Conservation (phyloP, 1,140 invertebrate species). For the Globodera ellingtonae region DNA sequence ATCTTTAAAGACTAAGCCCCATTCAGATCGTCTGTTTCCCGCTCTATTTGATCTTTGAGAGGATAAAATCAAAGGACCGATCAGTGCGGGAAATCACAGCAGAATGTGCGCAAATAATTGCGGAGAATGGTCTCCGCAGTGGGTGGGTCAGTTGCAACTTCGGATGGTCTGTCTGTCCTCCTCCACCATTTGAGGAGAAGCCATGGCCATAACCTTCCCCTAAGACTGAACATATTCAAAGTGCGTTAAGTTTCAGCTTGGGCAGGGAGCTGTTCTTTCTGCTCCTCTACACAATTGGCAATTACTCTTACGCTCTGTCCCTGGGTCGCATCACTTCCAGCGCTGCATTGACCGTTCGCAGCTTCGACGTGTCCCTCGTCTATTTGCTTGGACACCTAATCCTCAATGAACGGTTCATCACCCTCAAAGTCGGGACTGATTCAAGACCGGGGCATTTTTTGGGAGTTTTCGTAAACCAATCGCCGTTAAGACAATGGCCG, state of each 20-base stretch:
- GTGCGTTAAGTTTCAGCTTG: neutral
- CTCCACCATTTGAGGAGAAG: neutral
- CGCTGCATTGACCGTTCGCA: slow-evolving; percentile 10
- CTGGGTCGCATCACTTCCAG: slow-evolving; percentile 21
- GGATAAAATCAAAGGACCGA: neutral
- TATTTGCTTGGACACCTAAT: slow-evolving; percentile 12
- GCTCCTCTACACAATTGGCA: slow-evolving; percentile 12
- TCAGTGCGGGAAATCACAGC: slow-evolving; percentile 5
- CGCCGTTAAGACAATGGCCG: slow-evolving; percentile 42
- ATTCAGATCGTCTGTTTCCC: slow-evolving; percentile 23
- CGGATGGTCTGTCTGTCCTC: too few species aligned
- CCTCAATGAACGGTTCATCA: slow-evolving; percentile 4
- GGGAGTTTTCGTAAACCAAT: neutral
- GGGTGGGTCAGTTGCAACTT: neutral
- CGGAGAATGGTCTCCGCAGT: slow-evolving; percentile 1
- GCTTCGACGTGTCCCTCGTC: slow-evolving; percentile 25
- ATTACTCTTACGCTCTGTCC: slow-evolving; percentile 23
- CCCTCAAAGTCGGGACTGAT: slow-evolving; percentile 12
- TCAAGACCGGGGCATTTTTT: neutral
- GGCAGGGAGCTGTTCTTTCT: slow-evolving; percentile 19
- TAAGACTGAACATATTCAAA: neutral
- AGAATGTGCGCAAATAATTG: slow-evolving; percentile 1
- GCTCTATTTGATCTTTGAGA: slow-evolving; percentile 20
- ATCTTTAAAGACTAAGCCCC: neutral
- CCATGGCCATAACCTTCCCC: neutral